Evolutionary conservation across 2,888 invertebrate species (phyloP).

Genomic region (Oscheius myriophilus): DNA sequence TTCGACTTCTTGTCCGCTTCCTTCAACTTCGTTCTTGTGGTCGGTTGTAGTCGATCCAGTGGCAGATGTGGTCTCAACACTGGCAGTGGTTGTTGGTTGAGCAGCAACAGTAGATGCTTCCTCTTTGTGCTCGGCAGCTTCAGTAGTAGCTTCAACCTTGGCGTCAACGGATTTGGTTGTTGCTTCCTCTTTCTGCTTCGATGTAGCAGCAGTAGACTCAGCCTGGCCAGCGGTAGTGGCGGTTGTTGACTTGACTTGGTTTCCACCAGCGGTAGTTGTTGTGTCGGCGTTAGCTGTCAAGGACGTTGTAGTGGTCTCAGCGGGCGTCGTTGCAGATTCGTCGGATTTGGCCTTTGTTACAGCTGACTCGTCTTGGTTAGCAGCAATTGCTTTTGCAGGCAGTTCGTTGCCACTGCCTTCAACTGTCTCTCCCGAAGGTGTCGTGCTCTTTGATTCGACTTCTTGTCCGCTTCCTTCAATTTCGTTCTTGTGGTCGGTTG

Average conservation of each 20-base stretch:
- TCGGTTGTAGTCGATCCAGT: neutral
- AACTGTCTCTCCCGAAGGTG: neutral
- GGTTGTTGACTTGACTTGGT: neutral
- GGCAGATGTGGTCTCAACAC: neutral
- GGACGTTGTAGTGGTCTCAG: too few relatives aligned
- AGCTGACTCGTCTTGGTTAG: neutral
- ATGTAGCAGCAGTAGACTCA: neutral
- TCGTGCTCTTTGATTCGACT: neutral
- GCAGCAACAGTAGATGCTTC: neutral
- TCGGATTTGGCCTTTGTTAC: conserved; percentile 11
- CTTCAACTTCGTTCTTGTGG: neutral
- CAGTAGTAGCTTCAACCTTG: conserved; percentile 12
- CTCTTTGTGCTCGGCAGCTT: conserved; percentile 20
- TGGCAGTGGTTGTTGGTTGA: neutral
- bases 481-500: conserved; percentile 16
- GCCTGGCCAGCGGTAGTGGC: neutral
- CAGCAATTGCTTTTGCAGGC: conserved; percentile 8
- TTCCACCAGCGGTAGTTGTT: neutral
- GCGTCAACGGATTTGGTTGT: neutral
- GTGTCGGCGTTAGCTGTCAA: too few relatives aligned
- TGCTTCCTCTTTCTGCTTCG: neutral
- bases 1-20: conserved; percentile 8
- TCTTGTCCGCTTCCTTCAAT: conserved; percentile 6
- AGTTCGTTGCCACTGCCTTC: conserved; percentile 7
- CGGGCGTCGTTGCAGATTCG: neutral